A percentile compares a stretch with the other conserved stretches of the same genome.
phyloP scores from a whole-genome alignment of 1,140 invertebrate genomes.

The Campoletis sonorensis region DNA sequence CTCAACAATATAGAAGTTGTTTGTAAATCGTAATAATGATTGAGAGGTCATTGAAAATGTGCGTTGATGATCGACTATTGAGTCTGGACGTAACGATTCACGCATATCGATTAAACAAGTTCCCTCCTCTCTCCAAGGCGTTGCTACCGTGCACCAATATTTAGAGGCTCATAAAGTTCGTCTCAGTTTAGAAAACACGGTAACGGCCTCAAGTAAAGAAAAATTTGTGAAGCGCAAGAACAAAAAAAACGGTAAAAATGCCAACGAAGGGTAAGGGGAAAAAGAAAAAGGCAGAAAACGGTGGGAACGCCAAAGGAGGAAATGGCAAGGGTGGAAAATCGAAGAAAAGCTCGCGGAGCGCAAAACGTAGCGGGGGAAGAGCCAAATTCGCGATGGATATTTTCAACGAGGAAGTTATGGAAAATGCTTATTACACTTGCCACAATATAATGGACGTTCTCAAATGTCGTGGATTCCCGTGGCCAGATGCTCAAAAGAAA shows the following conservation, averaged over 20 bases:
- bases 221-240: not conserved
- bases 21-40: too few species aligned
- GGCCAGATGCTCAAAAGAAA: slow-evolving; percentile 89
- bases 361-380: slow-evolving; percentile 79
- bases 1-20: too few species aligned
- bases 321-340: slow-evolving; percentile 74
- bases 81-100: too few species aligned
- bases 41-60: too few species aligned
- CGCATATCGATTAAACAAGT: too few species aligned
- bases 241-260: slow-evolving; percentile 10
- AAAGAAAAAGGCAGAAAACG: slow-evolving; percentile 57
- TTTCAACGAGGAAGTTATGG: slow-evolving; percentile 90
- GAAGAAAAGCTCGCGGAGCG: slow-evolving; percentile 77
- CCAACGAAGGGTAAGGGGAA: slow-evolving; percentile 55
- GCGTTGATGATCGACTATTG: too few species aligned
- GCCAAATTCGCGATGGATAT: slow-evolving; percentile 85
- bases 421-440: slow-evolving; percentile 92
- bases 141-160: too few species aligned
- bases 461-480: slow-evolving; percentile 87
- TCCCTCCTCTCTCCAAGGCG: too few species aligned
- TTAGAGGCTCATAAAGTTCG: too few species aligned
- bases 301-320: slow-evolving; percentile 64
- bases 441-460: slow-evolving; percentile 91
- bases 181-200: too few species aligned
- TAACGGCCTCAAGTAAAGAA: too few species aligned